Evolutionary conservation across 2,888 invertebrate species (phyloP), one percentile per base, ranked within the genome.

Genomic region (Amphipoea lucens): DNA sequence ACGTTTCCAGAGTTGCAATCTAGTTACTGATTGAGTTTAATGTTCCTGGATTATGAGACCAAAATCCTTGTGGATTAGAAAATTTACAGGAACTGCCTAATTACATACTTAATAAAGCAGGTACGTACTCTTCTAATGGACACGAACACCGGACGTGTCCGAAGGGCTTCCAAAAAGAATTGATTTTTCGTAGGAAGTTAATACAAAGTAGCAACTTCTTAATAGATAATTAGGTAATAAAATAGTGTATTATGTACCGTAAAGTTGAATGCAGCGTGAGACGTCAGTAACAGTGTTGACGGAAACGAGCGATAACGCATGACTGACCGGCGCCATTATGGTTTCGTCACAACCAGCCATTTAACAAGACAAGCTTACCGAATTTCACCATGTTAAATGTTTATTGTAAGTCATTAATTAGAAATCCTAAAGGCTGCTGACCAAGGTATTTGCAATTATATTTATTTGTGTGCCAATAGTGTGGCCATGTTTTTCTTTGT

Each of bases 141-240:
- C 48, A 69, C 67, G 62, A 70, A 74, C 51, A 79, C 85, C 80
- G 87, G 90, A 90, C 63, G 86, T 78, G 45, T 78, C 79, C 76
- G 82, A 88, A 87, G 87, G 88, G 82, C 76, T 87, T 81, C 17
- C 60, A 76, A 76, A 84, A 78, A 82, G 73, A 86, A 90, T 86
- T 14, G 77, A 80, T 85, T 84, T 79, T 88, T 76, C 48, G 69
- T 84, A 83, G 90, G 86, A 89, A 90, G 69, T 88, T 74, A 71
- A 79, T 77, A 88, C 76, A 80, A 83, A 78, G 79, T 78, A 79
- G 6, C 36, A 68, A 79, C 40, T 74, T 66, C 45, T 81, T 84
- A 68, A 74, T 71, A 70, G 86, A 86, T 86, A 89, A 89, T 89
- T 85, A 90, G 82, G 86, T 90, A 90, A 89, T 87, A 85, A 89